Evolutionary conservation across 2,888 invertebrate genomes (phyloP).

Genomic region (Amphipyra berbera): DNA sequence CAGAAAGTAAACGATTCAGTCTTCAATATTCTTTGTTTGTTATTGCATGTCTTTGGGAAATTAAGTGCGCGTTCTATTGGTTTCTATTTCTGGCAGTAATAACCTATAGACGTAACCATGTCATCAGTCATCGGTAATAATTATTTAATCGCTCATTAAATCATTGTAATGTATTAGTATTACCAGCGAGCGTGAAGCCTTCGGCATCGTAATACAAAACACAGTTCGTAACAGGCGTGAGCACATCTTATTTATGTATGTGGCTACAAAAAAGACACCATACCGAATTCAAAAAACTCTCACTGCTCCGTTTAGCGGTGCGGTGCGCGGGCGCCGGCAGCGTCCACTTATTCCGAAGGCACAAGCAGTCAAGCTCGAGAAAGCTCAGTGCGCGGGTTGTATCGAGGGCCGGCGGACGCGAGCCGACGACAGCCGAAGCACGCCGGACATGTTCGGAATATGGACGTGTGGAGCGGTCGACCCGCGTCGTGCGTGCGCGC

Average conservation of each 20-base stretch:
- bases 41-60: no score
- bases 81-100: no score
- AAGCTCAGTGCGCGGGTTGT: conserved; percentile 82
- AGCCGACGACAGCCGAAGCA: conserved; percentile 65
- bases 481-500: conserved; percentile 91
- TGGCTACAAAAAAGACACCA: conserved; percentile 56
- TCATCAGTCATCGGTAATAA: conserved; percentile 1
- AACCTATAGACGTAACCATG: neutral
- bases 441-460: conserved; percentile 84
- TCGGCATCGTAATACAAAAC: conserved; percentile 28
- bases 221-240: conserved; percentile 38
- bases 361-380: conserved; percentile 65
- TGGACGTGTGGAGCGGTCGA: conserved; percentile 94
- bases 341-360: conserved; percentile 58
- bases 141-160: conserved; percentile 27
- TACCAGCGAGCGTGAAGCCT: conserved; percentile 37
- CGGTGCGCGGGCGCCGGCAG: conserved; percentile 63
- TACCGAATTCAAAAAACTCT: conserved; percentile 68
- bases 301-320: conserved; percentile 65
- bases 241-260: conserved; percentile 52
- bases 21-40: no score
- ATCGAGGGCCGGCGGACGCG: conserved; percentile 83
- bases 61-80: no score
- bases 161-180: conserved; percentile 16
- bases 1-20: no score